A percentile compares a stretch with the other conserved stretches of the same genome.
These are phyloP conservation scores for Gallinago stenura DNA, from an alignment of 2,797 vertebrate genomes.

Conservation along the genomic window DNA sequence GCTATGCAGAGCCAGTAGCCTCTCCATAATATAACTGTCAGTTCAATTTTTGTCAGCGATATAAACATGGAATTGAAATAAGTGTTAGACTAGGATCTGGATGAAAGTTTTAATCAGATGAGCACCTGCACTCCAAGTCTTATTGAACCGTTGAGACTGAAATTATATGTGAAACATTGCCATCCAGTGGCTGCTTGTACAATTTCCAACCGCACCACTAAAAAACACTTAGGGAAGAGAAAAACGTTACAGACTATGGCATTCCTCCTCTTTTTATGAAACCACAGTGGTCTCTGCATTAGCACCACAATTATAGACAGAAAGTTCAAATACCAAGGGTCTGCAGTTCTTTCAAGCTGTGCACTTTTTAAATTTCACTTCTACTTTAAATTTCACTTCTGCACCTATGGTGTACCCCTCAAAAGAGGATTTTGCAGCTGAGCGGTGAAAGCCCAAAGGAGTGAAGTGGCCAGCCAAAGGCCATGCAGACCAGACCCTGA, in stretches of 20 bases:
- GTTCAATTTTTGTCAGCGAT: conserved; percentile 76
- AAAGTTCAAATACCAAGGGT: background rate
- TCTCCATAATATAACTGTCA: conserved; percentile 75
- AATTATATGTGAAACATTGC: conserved; percentile 77
- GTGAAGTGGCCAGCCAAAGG: background rate
- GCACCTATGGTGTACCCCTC: background rate
- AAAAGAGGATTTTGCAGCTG: background rate
- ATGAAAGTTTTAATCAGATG: conserved; percentile 67
- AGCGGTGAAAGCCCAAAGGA: background rate
- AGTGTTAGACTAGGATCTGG: conserved; percentile 69
- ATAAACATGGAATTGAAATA: conserved; percentile 75
- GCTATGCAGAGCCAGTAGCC: conserved; percentile 57
- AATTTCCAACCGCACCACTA: background rate
- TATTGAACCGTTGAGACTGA: background rate
- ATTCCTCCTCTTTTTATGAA: background rate
- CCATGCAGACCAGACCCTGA: background rate
- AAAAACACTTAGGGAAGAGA: background rate
- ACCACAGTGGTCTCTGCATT: background rate
- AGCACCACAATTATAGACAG: background rate
- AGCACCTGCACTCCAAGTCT: conserved; percentile 48
- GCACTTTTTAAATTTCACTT: background rate
- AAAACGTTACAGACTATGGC: background rate
- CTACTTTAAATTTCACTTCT: background rate
- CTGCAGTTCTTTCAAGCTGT: background rate
- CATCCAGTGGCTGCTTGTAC: conserved; percentile 69